phyloP scores from a whole-genome alignment of 2,113 vertebrate genomes.

The Ardeotis arabs region DNA sequence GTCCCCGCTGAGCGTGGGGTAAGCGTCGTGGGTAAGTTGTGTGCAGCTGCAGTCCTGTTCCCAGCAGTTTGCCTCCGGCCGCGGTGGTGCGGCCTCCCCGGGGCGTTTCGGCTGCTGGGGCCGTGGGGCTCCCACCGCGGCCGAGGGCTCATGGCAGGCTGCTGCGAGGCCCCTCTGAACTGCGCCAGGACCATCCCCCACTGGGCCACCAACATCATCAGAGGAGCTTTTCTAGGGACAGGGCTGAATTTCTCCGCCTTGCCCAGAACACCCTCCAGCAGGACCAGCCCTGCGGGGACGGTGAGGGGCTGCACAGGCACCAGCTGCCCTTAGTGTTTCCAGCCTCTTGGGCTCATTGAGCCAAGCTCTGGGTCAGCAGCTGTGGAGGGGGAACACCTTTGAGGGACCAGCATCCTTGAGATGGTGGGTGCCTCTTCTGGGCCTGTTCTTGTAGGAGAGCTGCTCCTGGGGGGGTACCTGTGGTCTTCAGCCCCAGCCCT shows the following conservation, averaged over 20 bases:
- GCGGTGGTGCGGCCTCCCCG: fast-evolving
- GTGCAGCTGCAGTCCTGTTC: neutral
- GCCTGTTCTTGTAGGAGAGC: neutral
- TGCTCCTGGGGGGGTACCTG: neutral
- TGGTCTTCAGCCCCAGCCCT: neutral
- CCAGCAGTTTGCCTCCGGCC: neutral
- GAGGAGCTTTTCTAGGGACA: neutral
- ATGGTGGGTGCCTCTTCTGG: neutral
- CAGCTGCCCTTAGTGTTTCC: neutral
- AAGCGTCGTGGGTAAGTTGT: fast-evolving
- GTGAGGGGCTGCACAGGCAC: neutral
- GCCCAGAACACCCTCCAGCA: neutral
- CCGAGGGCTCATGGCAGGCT: neutral
- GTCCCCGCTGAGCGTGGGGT: fast-evolving
- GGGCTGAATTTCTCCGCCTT: neutral
- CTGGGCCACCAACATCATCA: neutral
- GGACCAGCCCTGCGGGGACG: neutral
- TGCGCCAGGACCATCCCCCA: fast-evolving
- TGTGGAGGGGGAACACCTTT: fast-evolving
- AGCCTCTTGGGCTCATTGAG: neutral
- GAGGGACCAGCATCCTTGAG: neutral
- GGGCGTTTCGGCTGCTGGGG: neutral
- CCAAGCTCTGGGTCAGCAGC: neutral
- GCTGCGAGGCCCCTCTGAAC: neutral
- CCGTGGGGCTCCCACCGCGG: fast-evolving